Evolutionary conservation across 2,888 invertebrate genomes (phyloP), one percentile per base, ranked within the genome.

Genomic region (Epinotia demarniana): DNA sequence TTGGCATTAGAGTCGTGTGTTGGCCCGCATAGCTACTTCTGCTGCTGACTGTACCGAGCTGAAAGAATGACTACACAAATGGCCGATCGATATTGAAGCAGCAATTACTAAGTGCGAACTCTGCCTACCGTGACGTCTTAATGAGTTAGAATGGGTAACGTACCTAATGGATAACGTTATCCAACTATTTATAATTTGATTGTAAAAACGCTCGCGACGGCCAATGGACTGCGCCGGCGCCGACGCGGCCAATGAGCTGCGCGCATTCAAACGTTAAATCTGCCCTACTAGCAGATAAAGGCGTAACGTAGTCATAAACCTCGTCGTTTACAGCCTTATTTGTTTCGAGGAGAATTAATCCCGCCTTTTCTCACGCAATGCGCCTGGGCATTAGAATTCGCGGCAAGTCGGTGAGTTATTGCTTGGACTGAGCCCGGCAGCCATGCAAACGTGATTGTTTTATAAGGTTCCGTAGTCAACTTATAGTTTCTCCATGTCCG

Each of bases 331-430:
- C 12, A 46, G 19, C 46, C 16, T 69, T 69, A 27, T 60, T 4
- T n/a, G n/a, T 46, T 23, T 11, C 16, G 46, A 23, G 11, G 3
- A 11, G 23, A 12, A 46, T n/a, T 69, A 69, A 69, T 60, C 69
- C 75, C 64, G 64, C 75, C 75, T 75, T 70, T 75, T 71, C 70
- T 71, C 75, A 75, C 75, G 75, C 64, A 75, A 71, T 66, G 66
- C 68, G 58, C 58, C 23, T 60, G 39, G 27, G 53, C 66, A 58
- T 63, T 70, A 66, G 70, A 27, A 66, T 75, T 64, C 53, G 70
- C 43, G 63, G 43, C 60, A 60, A 60, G 64, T 27, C 5, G 58
- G 19, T 43, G 49, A 64, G 55, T 60, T 71, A 70, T 74, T 64
- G 70, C 63, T 19, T 43, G 16, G 23, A 2, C 23, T 39, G 19